These are phyloP conservation scores for Bubalus kerabau DNA, from an alignment of 2,113 vertebrate genomes.

Conservation along the genomic window DNA sequence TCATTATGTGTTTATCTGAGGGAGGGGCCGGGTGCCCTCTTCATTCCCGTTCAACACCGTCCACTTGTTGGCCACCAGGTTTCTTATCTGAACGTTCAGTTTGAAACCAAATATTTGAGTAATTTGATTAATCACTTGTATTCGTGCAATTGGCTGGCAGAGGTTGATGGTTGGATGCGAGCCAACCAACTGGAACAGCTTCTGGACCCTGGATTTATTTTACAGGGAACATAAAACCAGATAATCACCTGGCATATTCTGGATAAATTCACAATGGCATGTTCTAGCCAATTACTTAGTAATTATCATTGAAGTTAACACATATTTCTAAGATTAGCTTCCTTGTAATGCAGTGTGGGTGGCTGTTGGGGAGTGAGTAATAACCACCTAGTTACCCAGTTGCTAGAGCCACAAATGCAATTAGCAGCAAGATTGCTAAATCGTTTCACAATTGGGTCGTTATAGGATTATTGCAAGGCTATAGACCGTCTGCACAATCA, in stretches of 20 bases:
- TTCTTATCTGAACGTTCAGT: background rate
- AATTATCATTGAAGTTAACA: conserved; percentile 58
- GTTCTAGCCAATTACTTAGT: conserved; percentile 65
- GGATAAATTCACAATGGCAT: conserved; percentile 40
- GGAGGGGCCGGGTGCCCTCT: background rate
- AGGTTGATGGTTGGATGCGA: background rate
- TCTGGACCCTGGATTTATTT: conserved; percentile 61
- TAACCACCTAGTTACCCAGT: conserved; percentile 42
- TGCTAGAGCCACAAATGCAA: conserved; percentile 40
- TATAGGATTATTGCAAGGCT: conserved; percentile 17
- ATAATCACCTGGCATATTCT: conserved; percentile 66
- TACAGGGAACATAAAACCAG: conserved; percentile 55
- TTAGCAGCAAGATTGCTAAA: conserved; percentile 23
- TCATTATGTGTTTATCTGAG: conserved; percentile 23
- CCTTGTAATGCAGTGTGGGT: background rate
- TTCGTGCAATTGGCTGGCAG: conserved; percentile 9
- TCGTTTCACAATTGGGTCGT: background rate
- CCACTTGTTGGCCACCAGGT: conserved; percentile 32
- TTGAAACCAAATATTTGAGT: conserved; percentile 59
- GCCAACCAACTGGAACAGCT: conserved; percentile 56
- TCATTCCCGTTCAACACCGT: background rate
- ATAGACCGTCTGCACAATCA: background rate
- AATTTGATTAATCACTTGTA: conserved; percentile 59
- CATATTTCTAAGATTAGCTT: conserved; percentile 3
- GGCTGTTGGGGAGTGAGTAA: background rate